Percentiles rank a stretch among this genome's conserved stretches.
Evolutionary conservation across 2,888 invertebrate species (phyloP).

Genomic region (Nomada lathburiana): DNA sequence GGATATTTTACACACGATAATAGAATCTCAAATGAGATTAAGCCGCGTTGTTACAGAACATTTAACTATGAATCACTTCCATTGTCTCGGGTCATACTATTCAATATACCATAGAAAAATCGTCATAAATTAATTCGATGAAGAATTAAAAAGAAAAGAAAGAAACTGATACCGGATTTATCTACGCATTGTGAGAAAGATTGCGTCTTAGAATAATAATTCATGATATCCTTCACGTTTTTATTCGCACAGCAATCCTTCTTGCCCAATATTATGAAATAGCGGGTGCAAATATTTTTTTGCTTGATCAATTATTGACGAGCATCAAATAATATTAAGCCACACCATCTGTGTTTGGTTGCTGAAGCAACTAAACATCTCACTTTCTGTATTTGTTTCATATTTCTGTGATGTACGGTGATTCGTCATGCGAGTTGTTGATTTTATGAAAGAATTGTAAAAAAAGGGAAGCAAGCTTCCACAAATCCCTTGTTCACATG

Average conservation of each 20-base stretch:
- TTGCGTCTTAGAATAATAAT: too few relatives aligned
- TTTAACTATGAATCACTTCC: slow-evolving; percentile 39
- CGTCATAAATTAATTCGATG: too few relatives aligned
- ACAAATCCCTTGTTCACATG: slow-evolving; percentile 32
- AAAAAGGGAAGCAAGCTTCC: slow-evolving; percentile 16
- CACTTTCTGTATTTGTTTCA: not conserved
- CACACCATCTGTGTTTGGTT: too few relatives aligned
- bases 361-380: not conserved
- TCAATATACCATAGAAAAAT: slow-evolving; percentile 11
- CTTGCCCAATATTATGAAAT: too few relatives aligned
- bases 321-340: too few relatives aligned
- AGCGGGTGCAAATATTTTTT: too few relatives aligned
- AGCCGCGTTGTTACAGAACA: slow-evolving; percentile 28
- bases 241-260: too few relatives aligned
- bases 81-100: slow-evolving; percentile 28
- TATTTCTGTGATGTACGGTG: not conserved
- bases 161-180: too few relatives aligned
- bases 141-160: not conserved
- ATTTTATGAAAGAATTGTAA: slow-evolving; percentile 24
- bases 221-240: too few relatives aligned
- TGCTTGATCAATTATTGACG: too few relatives aligned
- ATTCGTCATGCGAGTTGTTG: slow-evolving; percentile 4
- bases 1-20: slow-evolving; percentile 58
- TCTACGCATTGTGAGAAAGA: too few relatives aligned
- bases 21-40: slow-evolving; percentile 52